Evolutionary conservation across 2,113 vertebrate species (phyloP).

Genomic region (Microcebus lehilahytsara): DNA sequence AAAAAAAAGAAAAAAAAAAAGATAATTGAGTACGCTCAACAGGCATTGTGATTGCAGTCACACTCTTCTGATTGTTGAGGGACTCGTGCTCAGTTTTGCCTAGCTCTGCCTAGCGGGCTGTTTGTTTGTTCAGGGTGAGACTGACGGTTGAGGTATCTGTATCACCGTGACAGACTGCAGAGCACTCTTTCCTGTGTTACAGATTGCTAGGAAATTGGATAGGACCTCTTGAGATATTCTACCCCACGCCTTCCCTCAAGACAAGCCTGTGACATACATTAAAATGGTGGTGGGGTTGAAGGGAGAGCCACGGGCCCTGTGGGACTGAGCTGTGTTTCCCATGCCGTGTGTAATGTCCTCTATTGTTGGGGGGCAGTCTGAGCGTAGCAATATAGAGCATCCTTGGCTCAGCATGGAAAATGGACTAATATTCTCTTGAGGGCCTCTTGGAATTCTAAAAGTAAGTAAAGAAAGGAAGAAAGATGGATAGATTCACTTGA

Average conservation of each 20-base stretch:
- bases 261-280: background rate
- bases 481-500: background rate
- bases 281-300: background rate
- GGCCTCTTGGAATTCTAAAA: background rate
- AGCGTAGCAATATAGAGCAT: accelerated
- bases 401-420: background rate
- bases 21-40: background rate
- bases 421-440: background rate
- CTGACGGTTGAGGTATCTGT: background rate
- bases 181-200: conserved; percentile 9
- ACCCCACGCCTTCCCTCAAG: background rate
- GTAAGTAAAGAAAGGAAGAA: background rate
- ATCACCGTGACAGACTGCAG: conserved; percentile 39
- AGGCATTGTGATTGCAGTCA: background rate
- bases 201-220: conserved; percentile 57
- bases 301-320: background rate
- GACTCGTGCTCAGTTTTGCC: background rate
- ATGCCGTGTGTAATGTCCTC: accelerated
- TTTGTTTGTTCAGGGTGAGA: conserved; percentile 25
- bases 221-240: conserved; percentile 24
- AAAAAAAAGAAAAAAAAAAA: background rate
- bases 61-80: background rate
- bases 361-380: background rate
- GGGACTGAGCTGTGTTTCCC: background rate
- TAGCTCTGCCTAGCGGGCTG: background rate